Conservation (phyloP, 1,140 invertebrate genomes). For the Orius laevigatus region DNA sequence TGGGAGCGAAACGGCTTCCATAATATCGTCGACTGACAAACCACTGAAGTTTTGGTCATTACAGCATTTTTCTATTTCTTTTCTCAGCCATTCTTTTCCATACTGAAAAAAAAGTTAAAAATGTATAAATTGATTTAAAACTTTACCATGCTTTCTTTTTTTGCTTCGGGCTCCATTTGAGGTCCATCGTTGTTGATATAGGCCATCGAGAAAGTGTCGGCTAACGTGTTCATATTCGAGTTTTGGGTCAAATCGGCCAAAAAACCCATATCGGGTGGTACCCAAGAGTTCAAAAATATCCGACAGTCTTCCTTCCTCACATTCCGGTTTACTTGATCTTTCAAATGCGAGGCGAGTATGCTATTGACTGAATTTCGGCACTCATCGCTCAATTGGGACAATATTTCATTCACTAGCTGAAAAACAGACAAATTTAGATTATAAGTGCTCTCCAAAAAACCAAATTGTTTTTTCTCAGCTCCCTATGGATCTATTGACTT, state of each 20-base stretch:
- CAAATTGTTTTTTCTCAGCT: not conserved
- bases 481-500: no score
- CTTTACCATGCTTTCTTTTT: constrained; percentile 11
- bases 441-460: not conserved
- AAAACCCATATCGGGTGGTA: constrained; percentile 18
- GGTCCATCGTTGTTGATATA: constrained; percentile 9
- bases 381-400: constrained; percentile 18
- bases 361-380: constrained; percentile 11
- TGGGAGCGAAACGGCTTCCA: constrained; percentile 38
- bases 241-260: constrained; percentile 10
- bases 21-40: constrained; percentile 39
- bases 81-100: constrained; percentile 35
- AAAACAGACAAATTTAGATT: constrained; percentile 18
- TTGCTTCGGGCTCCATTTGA: constrained; percentile 19
- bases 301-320: not conserved
- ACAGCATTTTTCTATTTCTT: constrained; percentile 37
- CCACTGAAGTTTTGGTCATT: constrained; percentile 25
- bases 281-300: constrained; percentile 7
- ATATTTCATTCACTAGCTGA: constrained; percentile 30
- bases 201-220: constrained; percentile 19
- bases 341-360: not conserved
- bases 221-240: not conserved
- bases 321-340: constrained; percentile 3
- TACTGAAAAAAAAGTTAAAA: constrained; percentile 31
- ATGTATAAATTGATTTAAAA: constrained; percentile 14